Evolutionary conservation across 1,140 invertebrate species (phyloP), one percentile per base, ranked within the genome.

Genomic region (Manduca sexta): DNA sequence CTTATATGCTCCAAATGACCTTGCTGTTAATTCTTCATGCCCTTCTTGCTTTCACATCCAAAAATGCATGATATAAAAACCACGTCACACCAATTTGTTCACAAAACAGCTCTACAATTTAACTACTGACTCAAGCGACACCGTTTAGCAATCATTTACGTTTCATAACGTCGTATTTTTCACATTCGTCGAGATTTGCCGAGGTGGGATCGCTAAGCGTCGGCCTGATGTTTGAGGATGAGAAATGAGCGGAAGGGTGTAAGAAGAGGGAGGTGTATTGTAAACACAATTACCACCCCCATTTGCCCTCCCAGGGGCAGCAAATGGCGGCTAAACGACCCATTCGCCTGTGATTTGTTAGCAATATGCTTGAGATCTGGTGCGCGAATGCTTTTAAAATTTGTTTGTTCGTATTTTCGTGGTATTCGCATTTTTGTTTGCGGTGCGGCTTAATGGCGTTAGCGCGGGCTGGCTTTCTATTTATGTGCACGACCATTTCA

Each of bases 261-360:
- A 10, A 8, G 45, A 15, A 41, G 3, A 49, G 56, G 59, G 55
- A 58, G 64, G 49, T 63, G 57, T 79, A 72, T 72, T 74, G 74
- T 78, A 78, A 80, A 82, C 73, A 82, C 79, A 81, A 83, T 83
- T 83, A 83, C 76, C 76, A 50, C 60, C 64, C 60, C 49, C 43
- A 26, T 53, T 56, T 49, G 38, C 46, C 48, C 54, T 69, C 64
- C 50, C 48, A 49, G 60, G 51, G 67, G 57, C 74, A 73, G 71
- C 79, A 75, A 83, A 83, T 79, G 74, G 71, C 66, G 64, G 69
- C 75, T 81, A 81, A 84, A 84, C 80, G 80, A 84, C 74, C 80
- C 74, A 81, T 84, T 82, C 70, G 64, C 64, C 52, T 64, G 75
- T 84, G 80, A 81, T 84, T 84, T 84, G 80, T 84, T 78, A 78